These are phyloP conservation scores for Hycleus cichorii DNA, from an alignment of 1,140 invertebrate genomes.

Conservation along the genomic window DNA sequence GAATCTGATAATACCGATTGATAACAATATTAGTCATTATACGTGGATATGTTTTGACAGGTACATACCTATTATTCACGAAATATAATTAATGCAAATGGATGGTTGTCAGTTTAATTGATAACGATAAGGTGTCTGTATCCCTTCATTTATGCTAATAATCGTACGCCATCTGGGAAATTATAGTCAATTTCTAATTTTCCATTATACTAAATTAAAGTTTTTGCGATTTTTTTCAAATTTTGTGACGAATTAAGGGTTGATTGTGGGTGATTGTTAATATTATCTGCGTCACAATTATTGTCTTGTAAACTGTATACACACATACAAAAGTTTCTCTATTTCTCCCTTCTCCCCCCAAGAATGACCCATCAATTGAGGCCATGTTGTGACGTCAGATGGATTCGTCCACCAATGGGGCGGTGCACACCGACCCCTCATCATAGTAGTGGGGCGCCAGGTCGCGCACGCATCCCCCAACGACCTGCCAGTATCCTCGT, in stretches of 20 bases:
- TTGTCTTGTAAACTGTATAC: no score
- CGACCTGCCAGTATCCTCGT: conserved; percentile 17
- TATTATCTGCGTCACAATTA: no score
- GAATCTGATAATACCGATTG: no score
- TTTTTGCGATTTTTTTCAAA: no score
- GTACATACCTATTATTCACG: no score
- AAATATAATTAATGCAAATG: no score
- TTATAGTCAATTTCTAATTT: not conserved
- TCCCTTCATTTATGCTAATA: not conserved
- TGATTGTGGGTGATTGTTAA: no score
- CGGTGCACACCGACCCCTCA: conserved; percentile 1
- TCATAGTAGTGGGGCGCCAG: conserved; percentile 2
- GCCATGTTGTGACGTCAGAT: conserved; percentile 29
- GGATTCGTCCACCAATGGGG: conserved; percentile 17
- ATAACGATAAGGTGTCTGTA: not conserved
- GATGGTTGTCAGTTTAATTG: not conserved
- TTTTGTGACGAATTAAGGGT: no score
- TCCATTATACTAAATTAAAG: no score
- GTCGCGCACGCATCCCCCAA: conserved; percentile 1
- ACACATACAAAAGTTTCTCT: not conserved
- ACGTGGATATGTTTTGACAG: no score
- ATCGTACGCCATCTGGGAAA: not conserved
- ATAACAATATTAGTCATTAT: no score
- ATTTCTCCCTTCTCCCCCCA: not conserved
- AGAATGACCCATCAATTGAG: conserved; percentile 3